These are phyloP conservation scores for Tenualosa thibaudeaui DNA, from an alignment of 2,797 vertebrate species.

Conservation along the genomic window DNA sequence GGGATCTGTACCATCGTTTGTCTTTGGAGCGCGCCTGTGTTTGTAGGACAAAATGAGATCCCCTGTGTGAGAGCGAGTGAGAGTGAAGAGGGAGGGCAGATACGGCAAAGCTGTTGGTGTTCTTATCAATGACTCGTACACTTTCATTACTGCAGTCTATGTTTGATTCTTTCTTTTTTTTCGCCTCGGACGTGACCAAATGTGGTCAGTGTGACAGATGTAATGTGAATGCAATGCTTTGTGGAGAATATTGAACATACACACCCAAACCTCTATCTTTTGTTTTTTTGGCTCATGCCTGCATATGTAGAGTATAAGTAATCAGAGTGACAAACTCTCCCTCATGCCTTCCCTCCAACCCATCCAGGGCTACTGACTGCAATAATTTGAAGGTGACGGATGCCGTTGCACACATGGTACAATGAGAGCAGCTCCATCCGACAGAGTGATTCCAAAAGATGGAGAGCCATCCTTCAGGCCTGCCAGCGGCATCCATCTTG, in stretches of 20 bases:
- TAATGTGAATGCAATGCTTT: not conserved
- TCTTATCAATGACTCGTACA: constrained; percentile 46
- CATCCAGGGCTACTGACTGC: not conserved
- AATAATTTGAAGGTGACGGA: constrained; percentile 19
- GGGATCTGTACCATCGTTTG: constrained; percentile 37
- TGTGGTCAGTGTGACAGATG: not conserved
- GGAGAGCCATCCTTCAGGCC: constrained; percentile 56
- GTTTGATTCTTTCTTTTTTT: not conserved
- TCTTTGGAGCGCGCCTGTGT: constrained; percentile 20
- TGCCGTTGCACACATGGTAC: not conserved
- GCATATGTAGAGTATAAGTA: not conserved
- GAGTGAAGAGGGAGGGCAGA: not conserved
- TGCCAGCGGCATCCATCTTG: constrained; percentile 63
- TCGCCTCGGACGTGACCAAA: not conserved
- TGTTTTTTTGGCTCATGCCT: no score
- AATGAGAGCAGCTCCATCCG: not conserved
- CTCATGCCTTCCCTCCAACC: not conserved
- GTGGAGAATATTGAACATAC: not conserved
- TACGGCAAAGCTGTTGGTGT: constrained; percentile 26
- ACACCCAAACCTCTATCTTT: not conserved
- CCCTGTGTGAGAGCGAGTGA: constrained; percentile 12
- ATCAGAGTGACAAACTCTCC: not conserved
- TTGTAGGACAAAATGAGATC: constrained; percentile 34
- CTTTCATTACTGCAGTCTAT: not conserved
- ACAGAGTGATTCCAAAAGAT: constrained; percentile 23